Conservation (phyloP, 2,113 vertebrate genomes). For the Sitta europaea region DNA sequence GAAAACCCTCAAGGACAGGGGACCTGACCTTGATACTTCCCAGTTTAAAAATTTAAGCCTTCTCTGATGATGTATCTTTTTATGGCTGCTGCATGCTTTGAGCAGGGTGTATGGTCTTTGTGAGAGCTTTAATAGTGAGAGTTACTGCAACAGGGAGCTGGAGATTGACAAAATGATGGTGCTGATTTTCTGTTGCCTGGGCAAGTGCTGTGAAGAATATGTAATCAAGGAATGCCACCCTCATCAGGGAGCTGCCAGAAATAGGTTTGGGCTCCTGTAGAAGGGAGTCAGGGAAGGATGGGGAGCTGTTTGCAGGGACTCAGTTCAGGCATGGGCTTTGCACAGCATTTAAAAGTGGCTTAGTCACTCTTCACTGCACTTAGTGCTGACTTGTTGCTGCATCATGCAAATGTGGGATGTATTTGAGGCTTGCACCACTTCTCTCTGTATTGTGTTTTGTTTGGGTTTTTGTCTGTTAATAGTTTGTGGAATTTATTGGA, state of each 20-base stretch:
- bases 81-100: background rate
- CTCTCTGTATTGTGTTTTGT: background rate
- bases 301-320: background rate
- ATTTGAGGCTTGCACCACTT: background rate
- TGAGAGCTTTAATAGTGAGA: background rate
- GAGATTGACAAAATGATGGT: background rate
- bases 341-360: background rate
- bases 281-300: background rate
- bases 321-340: background rate
- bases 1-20: background rate
- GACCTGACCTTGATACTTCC: background rate
- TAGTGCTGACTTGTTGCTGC: background rate
- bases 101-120: background rate
- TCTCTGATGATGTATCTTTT: background rate
- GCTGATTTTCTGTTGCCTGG: conserved; percentile 23
- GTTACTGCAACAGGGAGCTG: background rate
- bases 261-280: background rate
- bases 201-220: background rate
- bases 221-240: background rate
- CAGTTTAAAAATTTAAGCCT: background rate
- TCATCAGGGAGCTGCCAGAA: background rate
- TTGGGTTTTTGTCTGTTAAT: background rate
- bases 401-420: background rate
- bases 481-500: background rate
- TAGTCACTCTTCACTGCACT: background rate